These are phyloP conservation scores for Scaptomyza parva DNA, from an alignment of 2,888 invertebrate species.

Conservation along the genomic window DNA sequence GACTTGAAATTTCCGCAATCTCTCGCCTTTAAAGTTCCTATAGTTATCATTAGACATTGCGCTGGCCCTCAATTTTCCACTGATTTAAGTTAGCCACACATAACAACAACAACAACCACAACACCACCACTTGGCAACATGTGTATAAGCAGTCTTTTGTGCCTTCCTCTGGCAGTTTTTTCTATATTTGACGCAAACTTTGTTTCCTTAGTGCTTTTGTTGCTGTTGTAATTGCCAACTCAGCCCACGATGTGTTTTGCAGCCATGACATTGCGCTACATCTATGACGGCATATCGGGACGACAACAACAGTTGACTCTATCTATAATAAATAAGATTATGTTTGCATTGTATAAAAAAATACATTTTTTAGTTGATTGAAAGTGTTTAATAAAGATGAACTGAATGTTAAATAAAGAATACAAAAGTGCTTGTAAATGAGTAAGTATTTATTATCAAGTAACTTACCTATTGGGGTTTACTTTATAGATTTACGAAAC, in stretches of 20 bases:
- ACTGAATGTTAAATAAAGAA: too few relatives aligned
- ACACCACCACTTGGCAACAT: conserved; percentile 23
- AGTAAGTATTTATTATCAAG: too few relatives aligned
- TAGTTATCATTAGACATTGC: conserved; percentile 76
- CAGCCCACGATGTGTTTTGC: conserved; percentile 59
- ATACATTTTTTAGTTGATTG: too few relatives aligned
- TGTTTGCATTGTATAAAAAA: background rate
- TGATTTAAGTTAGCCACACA: conserved; percentile 66
- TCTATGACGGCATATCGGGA: conserved; percentile 38
- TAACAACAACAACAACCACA: too few relatives aligned
- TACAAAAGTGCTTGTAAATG: too few relatives aligned
- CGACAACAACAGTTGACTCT: conserved; percentile 30
- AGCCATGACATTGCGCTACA: conserved; percentile 37
- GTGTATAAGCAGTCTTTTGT: conserved; percentile 33
- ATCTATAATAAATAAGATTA: conserved; percentile 18
- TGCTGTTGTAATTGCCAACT: conserved; percentile 24
- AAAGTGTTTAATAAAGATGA: too few relatives aligned
- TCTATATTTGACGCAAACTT: conserved; percentile 54
- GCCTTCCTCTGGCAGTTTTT: conserved; percentile 11
- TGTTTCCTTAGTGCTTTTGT: conserved; percentile 28
- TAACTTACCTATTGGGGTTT: too few relatives aligned
- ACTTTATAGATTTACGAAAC: too few relatives aligned
- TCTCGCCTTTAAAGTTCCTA: conserved; percentile 74
- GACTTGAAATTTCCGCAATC: conserved; percentile 73
- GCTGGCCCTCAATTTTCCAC: conserved; percentile 74